These are phyloP conservation scores for Oikopleura vanhoeffeni DNA, from an alignment of 23 tunicate species.

Conservation along the genomic window DNA sequence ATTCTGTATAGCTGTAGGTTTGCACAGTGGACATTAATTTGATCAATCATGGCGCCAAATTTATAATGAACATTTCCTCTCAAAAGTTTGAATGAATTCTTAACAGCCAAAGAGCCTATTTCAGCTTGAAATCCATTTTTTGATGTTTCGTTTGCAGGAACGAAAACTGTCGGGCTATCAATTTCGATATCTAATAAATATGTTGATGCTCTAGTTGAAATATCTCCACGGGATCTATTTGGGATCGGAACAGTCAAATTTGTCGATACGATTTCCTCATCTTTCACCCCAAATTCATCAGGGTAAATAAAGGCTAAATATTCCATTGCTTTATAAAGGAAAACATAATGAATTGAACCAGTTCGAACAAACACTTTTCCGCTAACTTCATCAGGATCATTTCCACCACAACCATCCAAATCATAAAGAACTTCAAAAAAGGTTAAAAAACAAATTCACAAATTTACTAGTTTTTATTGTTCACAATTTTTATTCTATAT, in stretches of 20 bases:
- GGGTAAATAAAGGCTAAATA: not conserved
- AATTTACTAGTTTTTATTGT: no score
- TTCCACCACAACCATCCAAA: no score
- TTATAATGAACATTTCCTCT: not conserved
- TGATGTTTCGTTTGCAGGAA: not conserved
- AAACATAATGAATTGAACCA: not conserved
- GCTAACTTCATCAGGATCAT: not conserved
- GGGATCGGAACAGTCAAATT: no score
- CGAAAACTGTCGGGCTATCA: not conserved
- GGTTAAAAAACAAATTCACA: slow-evolving; percentile 14
- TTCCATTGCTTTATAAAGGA: not conserved
- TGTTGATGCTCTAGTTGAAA: not conserved
- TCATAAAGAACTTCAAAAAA: not conserved
- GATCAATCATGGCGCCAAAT: not conserved
- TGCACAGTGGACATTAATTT: not conserved
- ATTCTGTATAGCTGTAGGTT: not conserved
- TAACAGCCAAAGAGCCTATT: not conserved
- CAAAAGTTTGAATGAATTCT: not conserved
- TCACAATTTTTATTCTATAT: no score
- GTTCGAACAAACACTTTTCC: not conserved
- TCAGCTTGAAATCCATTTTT: not conserved
- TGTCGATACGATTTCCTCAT: not conserved
- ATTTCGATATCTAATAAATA: not conserved
- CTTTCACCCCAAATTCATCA: not conserved
- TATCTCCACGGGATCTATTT: no score